Evolutionary conservation across 2,797 vertebrate genomes (phyloP), one percentile per base, ranked within the genome.

Genomic region (Enteromius paludinosus): DNA sequence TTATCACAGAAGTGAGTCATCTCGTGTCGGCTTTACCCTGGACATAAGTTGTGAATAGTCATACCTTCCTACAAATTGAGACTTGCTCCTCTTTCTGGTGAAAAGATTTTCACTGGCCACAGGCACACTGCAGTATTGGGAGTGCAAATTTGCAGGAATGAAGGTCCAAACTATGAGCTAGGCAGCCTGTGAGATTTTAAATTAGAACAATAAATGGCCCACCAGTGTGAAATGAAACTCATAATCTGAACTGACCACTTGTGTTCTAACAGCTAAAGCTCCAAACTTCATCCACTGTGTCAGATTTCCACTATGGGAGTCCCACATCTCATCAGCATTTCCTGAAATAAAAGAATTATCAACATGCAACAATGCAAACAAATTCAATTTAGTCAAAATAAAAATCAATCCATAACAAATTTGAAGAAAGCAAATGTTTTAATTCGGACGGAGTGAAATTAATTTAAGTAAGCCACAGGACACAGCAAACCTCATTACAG

Each of bases 381-480:
- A 2, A 61, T 61, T 43, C 5, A 2, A 23, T 52, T 14, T 35
- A 54, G 70, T 14, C 17, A 33, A 28, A 56, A 56, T 23, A 73
- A 56, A 72, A 64, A 52, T 10, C 17, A 66, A 25, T 9, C 5
- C 56, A 52, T 38, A 28, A 56, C 23, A 73, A 28, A n/a, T 25
- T 54, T 20, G 78, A 74, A 83, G 83, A 86, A 86, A 83, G 83
- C 45, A 38, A 83, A 56, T 61, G 41, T 86, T 86, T 87, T 90
- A 87, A 91, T 92, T 81, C 64, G 90, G 91, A 92, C 87, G 86
- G 90, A 91, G 61, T 41, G 10, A 86, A 82, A 86, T 79, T 81
- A 89, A 82, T 79, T 54, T n/a, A 91, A 89, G 74, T 84, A 90
- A 91, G 80, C 70, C 78, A 81, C 61, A 62, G 68, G 28, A 49